Conservation (phyloP, 2,888 invertebrate genomes). For the Oeneis ivallda region DNA sequence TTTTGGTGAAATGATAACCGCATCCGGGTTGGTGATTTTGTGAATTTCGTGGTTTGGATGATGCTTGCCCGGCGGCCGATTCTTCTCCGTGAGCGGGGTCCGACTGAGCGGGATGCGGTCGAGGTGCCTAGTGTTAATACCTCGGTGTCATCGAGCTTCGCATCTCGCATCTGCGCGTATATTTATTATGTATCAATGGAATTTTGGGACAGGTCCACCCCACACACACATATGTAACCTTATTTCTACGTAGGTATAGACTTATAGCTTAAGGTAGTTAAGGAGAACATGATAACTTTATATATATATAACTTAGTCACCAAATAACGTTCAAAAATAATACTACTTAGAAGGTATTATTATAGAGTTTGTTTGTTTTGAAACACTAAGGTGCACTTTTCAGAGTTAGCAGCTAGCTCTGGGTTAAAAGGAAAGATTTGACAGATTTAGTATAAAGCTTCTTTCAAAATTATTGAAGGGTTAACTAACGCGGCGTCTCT, state of each 20-base stretch:
- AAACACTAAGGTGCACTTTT: no score
- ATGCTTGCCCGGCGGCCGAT: constrained; percentile 53
- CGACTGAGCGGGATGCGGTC: constrained; percentile 69
- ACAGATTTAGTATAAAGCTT: no score
- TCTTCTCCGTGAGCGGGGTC: constrained; percentile 58
- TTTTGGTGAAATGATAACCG: constrained; percentile 20
- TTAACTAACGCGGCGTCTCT: no score
- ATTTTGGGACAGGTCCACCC: constrained; percentile 34
- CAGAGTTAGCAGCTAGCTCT: no score
- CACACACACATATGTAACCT: constrained; percentile 1
- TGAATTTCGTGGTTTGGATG: constrained; percentile 25
- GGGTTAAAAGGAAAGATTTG: no score
- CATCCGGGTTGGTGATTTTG: constrained; percentile 24
- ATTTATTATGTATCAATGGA: constrained; percentile 52
- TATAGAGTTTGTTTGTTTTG: no score
- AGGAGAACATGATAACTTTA: background rate
- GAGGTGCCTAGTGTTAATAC: constrained; percentile 74
- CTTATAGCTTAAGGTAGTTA: constrained; percentile 5
- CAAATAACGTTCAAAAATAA: background rate
- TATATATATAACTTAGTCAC: background rate
- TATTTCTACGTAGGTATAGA: constrained; percentile 2
- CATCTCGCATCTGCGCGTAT: constrained; percentile 64
- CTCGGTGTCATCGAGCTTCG: constrained; percentile 65
- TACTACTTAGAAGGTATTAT: no score
- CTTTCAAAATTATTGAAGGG: no score